phyloP scores from a whole-genome alignment of 2,888 invertebrate genomes.

The Silvanus unidentatus region DNA sequence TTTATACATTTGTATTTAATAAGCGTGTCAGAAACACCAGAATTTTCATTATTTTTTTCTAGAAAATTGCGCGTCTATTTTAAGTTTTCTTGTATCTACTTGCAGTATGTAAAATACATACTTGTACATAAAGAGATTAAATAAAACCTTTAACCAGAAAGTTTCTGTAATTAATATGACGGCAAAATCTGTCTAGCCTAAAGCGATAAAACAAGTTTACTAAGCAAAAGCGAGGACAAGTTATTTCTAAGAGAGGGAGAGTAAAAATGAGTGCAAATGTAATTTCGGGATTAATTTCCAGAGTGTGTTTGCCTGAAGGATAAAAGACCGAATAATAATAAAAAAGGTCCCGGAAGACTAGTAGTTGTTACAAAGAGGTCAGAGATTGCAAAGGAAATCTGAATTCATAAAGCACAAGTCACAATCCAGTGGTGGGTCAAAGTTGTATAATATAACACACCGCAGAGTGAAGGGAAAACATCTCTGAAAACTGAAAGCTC shows the following conservation, averaged over 20 bases:
- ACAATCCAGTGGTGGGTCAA: too few species aligned
- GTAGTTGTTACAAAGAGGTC: neutral
- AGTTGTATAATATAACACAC: too few species aligned
- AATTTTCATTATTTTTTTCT: too few species aligned
- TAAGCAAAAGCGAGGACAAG: conserved; percentile 29
- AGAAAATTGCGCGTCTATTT: too few species aligned
- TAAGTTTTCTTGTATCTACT: too few species aligned
- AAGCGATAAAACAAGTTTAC: conserved; percentile 32
- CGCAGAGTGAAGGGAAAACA: too few species aligned
- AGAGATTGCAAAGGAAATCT: too few species aligned
- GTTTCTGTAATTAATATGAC: conserved; percentile 36
- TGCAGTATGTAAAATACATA: too few species aligned
- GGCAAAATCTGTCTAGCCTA: conserved; percentile 32
- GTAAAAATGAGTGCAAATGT: conserved; percentile 54
- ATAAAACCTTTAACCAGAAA: conserved; percentile 12
- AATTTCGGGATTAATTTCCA: conserved; percentile 54
- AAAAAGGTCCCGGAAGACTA: neutral
- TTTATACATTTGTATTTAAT: neutral
- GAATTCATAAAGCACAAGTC: too few species aligned
- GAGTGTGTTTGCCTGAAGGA: conserved; percentile 30
- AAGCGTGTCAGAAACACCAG: conserved; percentile 8
- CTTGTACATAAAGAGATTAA: too few species aligned
- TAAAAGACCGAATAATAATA: conserved; percentile 19
- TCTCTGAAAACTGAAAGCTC: too few species aligned
- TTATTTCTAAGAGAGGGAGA: conserved; percentile 37